phyloP scores from a whole-genome alignment of 2,888 invertebrate genomes.

The Anoncus sp. region DNA sequence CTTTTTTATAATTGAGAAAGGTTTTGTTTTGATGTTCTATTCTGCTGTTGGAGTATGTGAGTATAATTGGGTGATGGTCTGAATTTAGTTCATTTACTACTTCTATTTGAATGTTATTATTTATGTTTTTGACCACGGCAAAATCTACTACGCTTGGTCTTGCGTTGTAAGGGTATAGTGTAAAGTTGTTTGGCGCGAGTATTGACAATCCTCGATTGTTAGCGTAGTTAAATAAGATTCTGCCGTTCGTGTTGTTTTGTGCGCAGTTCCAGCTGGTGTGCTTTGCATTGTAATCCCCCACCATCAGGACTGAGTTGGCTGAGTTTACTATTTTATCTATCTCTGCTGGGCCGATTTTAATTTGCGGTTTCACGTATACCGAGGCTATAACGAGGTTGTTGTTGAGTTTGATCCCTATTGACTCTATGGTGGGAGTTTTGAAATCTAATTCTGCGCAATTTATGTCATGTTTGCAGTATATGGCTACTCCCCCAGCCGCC shows the following conservation, averaged over 20 bases:
- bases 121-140: conserved; percentile 6
- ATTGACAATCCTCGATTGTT: neutral
- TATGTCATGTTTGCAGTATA: neutral
- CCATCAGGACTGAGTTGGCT: conserved; percentile 10
- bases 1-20: conserved; percentile 29
- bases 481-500: conserved; percentile 24
- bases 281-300: conserved; percentile 24
- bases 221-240: neutral
- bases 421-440: neutral
- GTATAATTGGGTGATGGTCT: conserved; percentile 22
- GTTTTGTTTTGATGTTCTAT: neutral
- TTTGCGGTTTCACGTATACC: conserved; percentile 43
- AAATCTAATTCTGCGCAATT: conserved; percentile 5
- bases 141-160: conserved; percentile 23
- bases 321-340: conserved; percentile 1
- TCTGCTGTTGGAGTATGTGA: neutral
- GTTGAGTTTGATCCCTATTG: conserved; percentile 4
- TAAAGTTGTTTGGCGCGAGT: conserved; percentile 9
- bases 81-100: conserved; percentile 9
- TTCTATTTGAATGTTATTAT: conserved; percentile 13
- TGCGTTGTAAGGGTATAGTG: neutral
- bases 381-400: conserved; percentile 5
- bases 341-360: conserved; percentile 47
- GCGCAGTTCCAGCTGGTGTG: conserved; percentile 19
- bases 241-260: neutral